phyloP scores from a whole-genome alignment of 2,888 invertebrate species.

The Maniola hyperantus region DNA sequence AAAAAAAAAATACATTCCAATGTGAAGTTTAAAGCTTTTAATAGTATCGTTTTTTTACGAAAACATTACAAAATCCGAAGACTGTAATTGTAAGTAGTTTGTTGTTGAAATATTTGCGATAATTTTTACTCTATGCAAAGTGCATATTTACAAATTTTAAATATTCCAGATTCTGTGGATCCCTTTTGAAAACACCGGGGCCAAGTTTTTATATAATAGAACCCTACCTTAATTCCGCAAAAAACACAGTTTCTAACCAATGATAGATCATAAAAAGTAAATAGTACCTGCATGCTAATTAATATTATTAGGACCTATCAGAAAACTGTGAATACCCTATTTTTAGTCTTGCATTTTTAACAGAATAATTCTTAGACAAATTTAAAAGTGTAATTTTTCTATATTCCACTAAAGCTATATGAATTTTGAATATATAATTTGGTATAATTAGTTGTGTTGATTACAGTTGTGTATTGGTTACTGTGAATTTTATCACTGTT shows the following conservation, averaged over 20 bases:
- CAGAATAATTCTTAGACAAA: conserved; percentile 24
- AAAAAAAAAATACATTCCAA: conserved; percentile 62
- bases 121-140: conserved; percentile 55
- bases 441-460: conserved; percentile 66
- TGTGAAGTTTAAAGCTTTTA: conserved; percentile 39
- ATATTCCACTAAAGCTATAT: conserved; percentile 30
- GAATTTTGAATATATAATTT: conserved; percentile 48
- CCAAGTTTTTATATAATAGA: conserved; percentile 72
- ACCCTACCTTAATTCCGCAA: conserved; percentile 32
- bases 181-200: conserved; percentile 73
- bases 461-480: conserved; percentile 77
- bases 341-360: conserved; percentile 26
- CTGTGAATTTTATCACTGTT: conserved; percentile 84
- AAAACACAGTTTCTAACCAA: conserved; percentile 27
- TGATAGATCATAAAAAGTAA: conserved; percentile 21
- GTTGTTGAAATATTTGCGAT: conserved; percentile 59
- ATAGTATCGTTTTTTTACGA: conserved; percentile 54
- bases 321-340: conserved; percentile 26
- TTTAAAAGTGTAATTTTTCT: conserved; percentile 33
- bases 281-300: conserved; percentile 67
- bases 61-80: conserved; percentile 70
- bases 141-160: conserved; percentile 66
- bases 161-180: conserved; percentile 71
- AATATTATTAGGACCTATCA: conserved; percentile 21
- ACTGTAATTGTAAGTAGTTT: conserved; percentile 71